These are phyloP conservation scores for Peromyscus attwateri DNA, from an alignment of 2,797 vertebrate genomes.

Conservation along the genomic window DNA sequence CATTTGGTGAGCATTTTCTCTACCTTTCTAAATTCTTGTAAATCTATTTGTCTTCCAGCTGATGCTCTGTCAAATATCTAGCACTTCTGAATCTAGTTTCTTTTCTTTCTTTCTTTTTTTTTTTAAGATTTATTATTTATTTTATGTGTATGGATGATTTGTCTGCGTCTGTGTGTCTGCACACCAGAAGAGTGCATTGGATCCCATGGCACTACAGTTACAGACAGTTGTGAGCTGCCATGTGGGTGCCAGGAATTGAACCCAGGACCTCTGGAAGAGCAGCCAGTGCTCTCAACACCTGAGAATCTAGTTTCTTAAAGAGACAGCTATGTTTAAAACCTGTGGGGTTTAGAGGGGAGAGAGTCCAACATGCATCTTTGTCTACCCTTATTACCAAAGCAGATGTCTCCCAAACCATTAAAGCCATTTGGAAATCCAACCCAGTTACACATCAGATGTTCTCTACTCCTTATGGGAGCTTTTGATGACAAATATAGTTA, in stretches of 20 bases:
- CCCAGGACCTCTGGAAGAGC: not conserved
- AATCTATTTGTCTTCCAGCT: conserved; percentile 28
- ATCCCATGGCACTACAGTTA: not conserved
- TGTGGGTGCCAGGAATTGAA: not conserved
- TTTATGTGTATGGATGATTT: not conserved
- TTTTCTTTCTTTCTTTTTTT: not conserved
- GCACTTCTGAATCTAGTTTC: not conserved
- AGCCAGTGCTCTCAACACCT: not conserved
- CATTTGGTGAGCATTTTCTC: not conserved
- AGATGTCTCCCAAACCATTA: not conserved
- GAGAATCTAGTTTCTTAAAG: conserved; percentile 20
- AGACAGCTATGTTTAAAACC: not conserved
- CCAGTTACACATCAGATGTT: no score
- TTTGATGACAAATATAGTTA: not conserved
- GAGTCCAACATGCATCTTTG: not conserved
- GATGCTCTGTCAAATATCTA: not conserved
- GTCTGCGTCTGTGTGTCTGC: not conserved
- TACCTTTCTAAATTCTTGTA: conserved; percentile 1
- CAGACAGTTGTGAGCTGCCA: not conserved
- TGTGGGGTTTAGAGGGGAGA: not conserved
- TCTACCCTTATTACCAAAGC: not conserved
- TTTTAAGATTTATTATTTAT: not conserved
- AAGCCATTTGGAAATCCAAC: not conserved
- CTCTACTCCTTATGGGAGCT: not conserved
- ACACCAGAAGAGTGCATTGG: not conserved